Evolutionary conservation across 1,140 invertebrate species (phyloP).

Genomic region (Drosophila nigrodunni): DNA sequence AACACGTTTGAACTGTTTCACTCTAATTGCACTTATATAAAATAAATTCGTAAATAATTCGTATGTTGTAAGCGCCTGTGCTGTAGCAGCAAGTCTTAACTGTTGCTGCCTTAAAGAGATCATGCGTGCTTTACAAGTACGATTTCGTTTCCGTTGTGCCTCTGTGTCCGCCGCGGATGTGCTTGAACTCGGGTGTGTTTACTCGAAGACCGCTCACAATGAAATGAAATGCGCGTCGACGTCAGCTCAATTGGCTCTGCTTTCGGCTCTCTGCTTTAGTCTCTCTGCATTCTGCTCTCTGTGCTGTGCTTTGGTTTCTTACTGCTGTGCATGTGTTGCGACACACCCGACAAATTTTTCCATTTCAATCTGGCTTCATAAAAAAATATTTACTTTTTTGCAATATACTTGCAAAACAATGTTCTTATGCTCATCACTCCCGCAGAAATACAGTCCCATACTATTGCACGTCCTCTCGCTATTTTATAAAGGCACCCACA

Average conservation of each 20-base stretch:
- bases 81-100: constrained; percentile 12
- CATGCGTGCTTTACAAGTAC: constrained; percentile 25
- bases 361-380: not conserved
- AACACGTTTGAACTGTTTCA: constrained; percentile 45
- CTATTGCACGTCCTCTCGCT: not conserved
- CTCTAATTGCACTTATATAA: constrained; percentile 52
- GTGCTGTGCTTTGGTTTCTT: constrained; percentile 32
- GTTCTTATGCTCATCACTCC: not conserved
- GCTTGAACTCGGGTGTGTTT: constrained; percentile 36
- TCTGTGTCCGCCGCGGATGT: not conserved
- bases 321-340: not conserved
- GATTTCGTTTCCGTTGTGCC: constrained; percentile 15
- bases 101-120: constrained; percentile 39
- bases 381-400: not conserved
- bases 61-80: constrained; percentile 37
- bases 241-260: constrained; percentile 29
- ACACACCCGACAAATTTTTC: constrained; percentile 49
- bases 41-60: constrained; percentile 25
- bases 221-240: constrained; percentile 55
- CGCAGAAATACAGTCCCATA: not conserved
- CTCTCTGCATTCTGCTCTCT: constrained; percentile 3
- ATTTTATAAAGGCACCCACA: not conserved
- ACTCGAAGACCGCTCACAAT: constrained; percentile 50
- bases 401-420: too few relatives aligned
- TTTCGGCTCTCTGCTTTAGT: not conserved